These are phyloP conservation scores for Sympetrum striolatum DNA, from an alignment of 2,888 invertebrate genomes.

Conservation along the genomic window DNA sequence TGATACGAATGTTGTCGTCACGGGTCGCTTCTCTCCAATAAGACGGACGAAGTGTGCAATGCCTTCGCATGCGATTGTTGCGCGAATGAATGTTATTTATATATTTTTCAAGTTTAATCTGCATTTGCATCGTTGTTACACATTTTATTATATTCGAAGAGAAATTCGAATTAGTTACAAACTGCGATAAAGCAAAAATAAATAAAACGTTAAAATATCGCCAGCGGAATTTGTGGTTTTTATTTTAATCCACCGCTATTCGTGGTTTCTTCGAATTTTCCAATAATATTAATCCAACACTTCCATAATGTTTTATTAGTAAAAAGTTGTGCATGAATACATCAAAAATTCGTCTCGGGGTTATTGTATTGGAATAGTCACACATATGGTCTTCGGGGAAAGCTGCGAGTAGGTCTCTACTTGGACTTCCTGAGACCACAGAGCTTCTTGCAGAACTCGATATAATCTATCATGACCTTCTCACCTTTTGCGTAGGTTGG, in stretches of 20 bases:
- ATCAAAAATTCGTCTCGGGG: too few species aligned
- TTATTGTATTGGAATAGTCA: too few species aligned
- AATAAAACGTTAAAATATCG: too few species aligned
- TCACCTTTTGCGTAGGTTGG: constrained; percentile 57
- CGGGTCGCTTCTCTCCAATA: not conserved
- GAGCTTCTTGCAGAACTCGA: constrained; percentile 68
- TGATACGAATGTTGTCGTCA: too few species aligned
- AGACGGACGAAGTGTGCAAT: not conserved
- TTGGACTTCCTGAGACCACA: constrained; percentile 65
- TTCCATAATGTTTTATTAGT: too few species aligned
- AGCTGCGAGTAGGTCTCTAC: not conserved
- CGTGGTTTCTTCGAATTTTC: too few species aligned
- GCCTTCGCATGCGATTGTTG: not conserved
- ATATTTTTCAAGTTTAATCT: not conserved
- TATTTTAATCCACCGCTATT: too few species aligned
- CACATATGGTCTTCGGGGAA: not conserved
- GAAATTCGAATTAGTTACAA: too few species aligned
- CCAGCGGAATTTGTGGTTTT: too few species aligned
- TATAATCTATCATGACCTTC: constrained; percentile 67
- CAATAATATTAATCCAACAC: too few species aligned
- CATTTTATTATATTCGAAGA: not conserved
- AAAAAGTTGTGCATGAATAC: too few species aligned
- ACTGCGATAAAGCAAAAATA: too few species aligned
- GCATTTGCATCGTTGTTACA: not conserved
- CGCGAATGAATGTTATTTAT: not conserved